Base-by-base conservation (phyloP, 2,888 invertebrate species). In the Lordiphosa fenestrarum region DNA sequence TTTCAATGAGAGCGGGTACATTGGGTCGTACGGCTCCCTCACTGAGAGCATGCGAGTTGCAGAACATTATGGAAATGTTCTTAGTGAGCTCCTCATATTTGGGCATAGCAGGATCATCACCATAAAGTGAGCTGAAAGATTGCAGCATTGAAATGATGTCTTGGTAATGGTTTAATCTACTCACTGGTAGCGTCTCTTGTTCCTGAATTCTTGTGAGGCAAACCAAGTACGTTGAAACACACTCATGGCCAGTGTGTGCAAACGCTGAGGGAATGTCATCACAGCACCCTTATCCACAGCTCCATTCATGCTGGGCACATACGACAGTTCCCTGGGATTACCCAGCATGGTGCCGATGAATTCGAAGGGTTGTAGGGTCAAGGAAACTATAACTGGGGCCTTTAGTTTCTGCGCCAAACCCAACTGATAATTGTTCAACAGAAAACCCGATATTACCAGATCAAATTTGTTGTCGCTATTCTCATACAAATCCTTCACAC, bases 381-480 rank as follows among this genome's bases (percentile, higher is more conserved):
- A 74, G 2, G 66, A 66, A 0, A 86, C 0, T 1, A 87, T 47
- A 0, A 82, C 25, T 0, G 88, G 88, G 0, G 72, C 85, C n/a
- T 86, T 85, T 4, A 88, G 72, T 46, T 86, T 86, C 0, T 73
- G 82, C 0, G 84, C 87, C 2, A 87, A 66, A 0, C 85, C 87
- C 3, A 87, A 19, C 49, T 85, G 80, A 47, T 80, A 86, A 4
- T 80, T 78, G 50, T 88, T 89, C 35, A 88, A 46, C 25, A 88
- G 86, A 58, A 55, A 87, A 0, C 88, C 89, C 6, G 84, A 7
- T 3, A 89, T 65, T 2, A 86, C 81, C 39, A 89, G 66, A 68
- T 89, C 89, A 30, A 78, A 78, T 19, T 84, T 76, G 6, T 76
- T 84, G 25, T 61, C 74, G 0, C 72, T 55, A 47, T 86, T 77